phyloP scores from a whole-genome alignment of 2,797 vertebrate species.

The Brotula barbata region DNA sequence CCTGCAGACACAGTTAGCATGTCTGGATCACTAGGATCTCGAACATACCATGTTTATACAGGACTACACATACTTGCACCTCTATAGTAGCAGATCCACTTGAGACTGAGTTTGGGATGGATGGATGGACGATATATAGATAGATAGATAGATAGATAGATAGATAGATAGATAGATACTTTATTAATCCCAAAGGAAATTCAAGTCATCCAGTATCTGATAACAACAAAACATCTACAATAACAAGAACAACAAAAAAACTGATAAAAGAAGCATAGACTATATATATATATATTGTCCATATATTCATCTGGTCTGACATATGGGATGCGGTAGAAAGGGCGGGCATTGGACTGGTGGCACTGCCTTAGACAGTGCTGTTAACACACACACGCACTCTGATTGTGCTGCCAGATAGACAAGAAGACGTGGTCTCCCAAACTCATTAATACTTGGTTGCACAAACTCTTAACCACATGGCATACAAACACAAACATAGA shows the following conservation, averaged over 20 bases:
- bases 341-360: constrained; percentile 31
- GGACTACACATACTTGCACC: not conserved
- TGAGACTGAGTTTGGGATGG: constrained; percentile 26
- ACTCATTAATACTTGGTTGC: constrained; percentile 47
- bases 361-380: constrained; percentile 37
- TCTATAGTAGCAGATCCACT: constrained; percentile 16
- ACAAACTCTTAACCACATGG: constrained; percentile 42
- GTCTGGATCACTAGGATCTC: constrained; percentile 5
- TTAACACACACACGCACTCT: constrained; percentile 21
- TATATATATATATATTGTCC: no score
- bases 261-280: no score
- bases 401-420: constrained; percentile 72
- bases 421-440: constrained; percentile 65
- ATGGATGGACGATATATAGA: no score
- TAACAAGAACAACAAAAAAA: no score
- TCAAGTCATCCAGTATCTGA: no score
- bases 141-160: no score
- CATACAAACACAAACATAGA: constrained; percentile 31
- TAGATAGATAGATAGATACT: no score
- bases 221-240: constrained; percentile 27
- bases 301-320: constrained; percentile 40
- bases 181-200: no score
- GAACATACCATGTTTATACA: constrained; percentile 6
- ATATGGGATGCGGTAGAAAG: constrained; percentile 44
- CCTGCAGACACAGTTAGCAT: not conserved